Evolutionary conservation across 2,797 vertebrate species (phyloP).

Genomic region (Cuniculus paca): DNA sequence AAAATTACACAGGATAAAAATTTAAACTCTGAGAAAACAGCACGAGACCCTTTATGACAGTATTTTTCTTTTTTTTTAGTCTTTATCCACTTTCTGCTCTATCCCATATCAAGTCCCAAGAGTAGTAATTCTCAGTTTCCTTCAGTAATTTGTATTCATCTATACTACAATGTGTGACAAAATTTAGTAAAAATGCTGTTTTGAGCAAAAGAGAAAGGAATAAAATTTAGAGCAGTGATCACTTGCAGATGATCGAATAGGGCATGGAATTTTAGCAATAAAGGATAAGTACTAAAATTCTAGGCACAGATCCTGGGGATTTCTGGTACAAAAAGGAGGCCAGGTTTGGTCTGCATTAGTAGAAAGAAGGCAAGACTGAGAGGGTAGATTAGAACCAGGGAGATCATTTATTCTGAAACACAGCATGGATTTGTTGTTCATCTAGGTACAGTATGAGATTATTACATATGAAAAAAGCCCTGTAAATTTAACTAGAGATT

Average conservation of each 20-base stretch:
- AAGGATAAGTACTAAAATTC: background rate
- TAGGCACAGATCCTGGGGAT: background rate
- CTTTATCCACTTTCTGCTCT: background rate
- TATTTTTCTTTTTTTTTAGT: conserved; percentile 8
- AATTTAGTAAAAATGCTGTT: background rate
- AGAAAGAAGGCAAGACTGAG: conserved; percentile 34
- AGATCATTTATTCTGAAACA: conserved; percentile 22
- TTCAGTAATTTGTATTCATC: background rate
- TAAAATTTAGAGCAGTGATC: conserved; percentile 1
- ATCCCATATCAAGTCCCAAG: background rate
- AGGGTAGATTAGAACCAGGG: conserved; percentile 7
- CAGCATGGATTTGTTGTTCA: background rate
- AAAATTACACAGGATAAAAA: background rate
- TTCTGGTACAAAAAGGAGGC: conserved; percentile 43
- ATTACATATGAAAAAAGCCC: conserved; percentile 15
- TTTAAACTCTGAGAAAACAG: conserved; percentile 43
- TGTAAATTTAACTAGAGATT: conserved; percentile 45
- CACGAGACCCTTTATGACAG: background rate
- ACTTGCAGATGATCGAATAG: background rate
- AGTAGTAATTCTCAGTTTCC: background rate
- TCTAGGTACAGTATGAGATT: conserved; percentile 22
- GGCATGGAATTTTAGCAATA: background rate
- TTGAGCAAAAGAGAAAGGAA: background rate
- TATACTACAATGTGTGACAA: background rate
- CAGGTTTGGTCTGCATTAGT: background rate